These are phyloP conservation scores for Holothuria scabra DNA, from an alignment of 53 echinoderm and acorn worm genomes.

Conservation along the genomic window DNA sequence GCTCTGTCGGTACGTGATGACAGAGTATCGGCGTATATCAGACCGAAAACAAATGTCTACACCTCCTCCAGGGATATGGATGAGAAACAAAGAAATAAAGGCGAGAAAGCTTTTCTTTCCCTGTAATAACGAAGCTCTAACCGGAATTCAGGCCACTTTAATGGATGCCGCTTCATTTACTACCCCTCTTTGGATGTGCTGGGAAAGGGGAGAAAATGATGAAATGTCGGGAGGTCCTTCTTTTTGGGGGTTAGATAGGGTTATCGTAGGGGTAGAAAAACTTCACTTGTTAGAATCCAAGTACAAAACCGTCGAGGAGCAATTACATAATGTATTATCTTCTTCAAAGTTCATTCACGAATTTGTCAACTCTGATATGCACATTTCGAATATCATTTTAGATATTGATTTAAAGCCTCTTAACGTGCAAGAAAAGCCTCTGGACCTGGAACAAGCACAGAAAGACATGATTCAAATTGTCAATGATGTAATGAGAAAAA, in stretches of 20 bases:
- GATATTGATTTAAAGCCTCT: neutral
- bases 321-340: neutral
- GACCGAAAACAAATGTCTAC: neutral
- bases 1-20: neutral
- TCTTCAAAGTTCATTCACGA: neutral
- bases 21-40: neutral
- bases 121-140: neutral
- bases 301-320: neutral
- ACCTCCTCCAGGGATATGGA: conserved; percentile 8
- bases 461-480: neutral
- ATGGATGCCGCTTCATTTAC: neutral
- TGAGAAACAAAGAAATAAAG: neutral
- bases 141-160: neutral
- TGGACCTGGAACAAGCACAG: neutral
- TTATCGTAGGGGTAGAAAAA: neutral
- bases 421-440: too few relatives aligned
- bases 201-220: neutral
- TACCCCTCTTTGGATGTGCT: neutral
- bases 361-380: conserved; percentile 2
- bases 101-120: neutral
- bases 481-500: neutral
- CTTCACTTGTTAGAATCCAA: neutral
- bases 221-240: neutral
- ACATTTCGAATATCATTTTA: neutral
- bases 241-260: neutral